phyloP scores from a whole-genome alignment of 2,113 vertebrate species.

The Chascanopsetta lugubris region DNA sequence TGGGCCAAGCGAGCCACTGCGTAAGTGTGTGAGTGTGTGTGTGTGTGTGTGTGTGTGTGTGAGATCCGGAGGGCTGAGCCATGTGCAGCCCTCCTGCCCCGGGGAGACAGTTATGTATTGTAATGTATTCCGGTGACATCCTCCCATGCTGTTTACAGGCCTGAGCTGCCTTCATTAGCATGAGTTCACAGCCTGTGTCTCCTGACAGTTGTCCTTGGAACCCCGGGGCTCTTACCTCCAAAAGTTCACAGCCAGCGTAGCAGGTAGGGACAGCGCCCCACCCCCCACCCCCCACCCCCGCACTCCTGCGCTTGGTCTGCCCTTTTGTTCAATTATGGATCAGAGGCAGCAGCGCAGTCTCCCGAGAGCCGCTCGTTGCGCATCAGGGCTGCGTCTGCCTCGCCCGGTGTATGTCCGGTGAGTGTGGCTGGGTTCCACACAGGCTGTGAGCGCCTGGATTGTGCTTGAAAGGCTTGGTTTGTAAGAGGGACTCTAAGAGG shows the following conservation, averaged over 20 bases:
- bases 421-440: constrained; percentile 19
- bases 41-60: not conserved
- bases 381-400: constrained; percentile 31
- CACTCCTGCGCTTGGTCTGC: constrained; percentile 42
- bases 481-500: not conserved
- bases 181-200: constrained; percentile 79
- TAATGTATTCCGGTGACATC: constrained; percentile 85
- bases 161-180: constrained; percentile 84
- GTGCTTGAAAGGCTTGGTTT: not conserved
- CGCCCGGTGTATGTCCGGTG: not conserved
- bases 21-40: constrained; percentile 8
- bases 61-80: constrained; percentile 34
- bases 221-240: constrained; percentile 75
- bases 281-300: constrained; percentile 34
- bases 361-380: constrained; percentile 43
- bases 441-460: not conserved
- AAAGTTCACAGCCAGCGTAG: constrained; percentile 72
- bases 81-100: constrained; percentile 71
- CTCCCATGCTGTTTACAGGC: constrained; percentile 82
- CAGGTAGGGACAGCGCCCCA: constrained; percentile 54
- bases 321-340: constrained; percentile 76
- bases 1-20: constrained; percentile 43
- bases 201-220: constrained; percentile 85
- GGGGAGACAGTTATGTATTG: constrained; percentile 85
- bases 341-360: constrained; percentile 46